Conservation (phyloP, 1,140 invertebrate genomes). For the Physella acuta region DNA sequence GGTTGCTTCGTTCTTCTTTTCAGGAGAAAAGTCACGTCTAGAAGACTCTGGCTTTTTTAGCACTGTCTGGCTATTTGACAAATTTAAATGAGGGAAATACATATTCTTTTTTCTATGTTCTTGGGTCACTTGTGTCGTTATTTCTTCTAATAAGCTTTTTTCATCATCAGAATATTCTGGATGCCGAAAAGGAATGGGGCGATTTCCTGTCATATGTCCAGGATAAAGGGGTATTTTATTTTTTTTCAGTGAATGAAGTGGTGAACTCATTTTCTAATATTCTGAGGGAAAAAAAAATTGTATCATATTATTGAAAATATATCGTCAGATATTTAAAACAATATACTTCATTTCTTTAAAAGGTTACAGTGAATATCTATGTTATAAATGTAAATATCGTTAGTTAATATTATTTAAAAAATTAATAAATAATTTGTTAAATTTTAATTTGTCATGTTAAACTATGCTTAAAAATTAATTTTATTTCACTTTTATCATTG, state of each 20-base stretch:
- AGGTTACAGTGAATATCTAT: too few relatives aligned
- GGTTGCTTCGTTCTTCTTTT: background rate
- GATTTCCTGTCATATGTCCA: slow-evolving; percentile 38
- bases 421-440: too few relatives aligned
- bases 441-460: too few relatives aligned
- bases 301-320: too few relatives aligned
- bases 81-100: background rate
- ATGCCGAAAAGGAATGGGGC: slow-evolving; percentile 44
- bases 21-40: background rate
- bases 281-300: too few relatives aligned
- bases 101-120: slow-evolving; percentile 37
- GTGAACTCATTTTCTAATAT: slow-evolving; percentile 23
- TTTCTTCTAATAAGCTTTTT: slow-evolving; percentile 46
- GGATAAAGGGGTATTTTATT: slow-evolving; percentile 29
- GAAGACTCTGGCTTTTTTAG: background rate
- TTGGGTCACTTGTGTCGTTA: slow-evolving; percentile 48
- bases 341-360: too few relatives aligned
- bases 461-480: too few relatives aligned
- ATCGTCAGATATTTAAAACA: too few relatives aligned
- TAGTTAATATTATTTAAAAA: too few relatives aligned
- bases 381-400: too few relatives aligned
- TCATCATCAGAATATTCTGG: slow-evolving; percentile 50
- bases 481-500: too few relatives aligned
- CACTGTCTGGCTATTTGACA: background rate
- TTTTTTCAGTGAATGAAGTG: slow-evolving; percentile 18